These are phyloP conservation scores for Notarius quadriscutis DNA, from an alignment of 2,113 vertebrate genomes.

Conservation along the genomic window DNA sequence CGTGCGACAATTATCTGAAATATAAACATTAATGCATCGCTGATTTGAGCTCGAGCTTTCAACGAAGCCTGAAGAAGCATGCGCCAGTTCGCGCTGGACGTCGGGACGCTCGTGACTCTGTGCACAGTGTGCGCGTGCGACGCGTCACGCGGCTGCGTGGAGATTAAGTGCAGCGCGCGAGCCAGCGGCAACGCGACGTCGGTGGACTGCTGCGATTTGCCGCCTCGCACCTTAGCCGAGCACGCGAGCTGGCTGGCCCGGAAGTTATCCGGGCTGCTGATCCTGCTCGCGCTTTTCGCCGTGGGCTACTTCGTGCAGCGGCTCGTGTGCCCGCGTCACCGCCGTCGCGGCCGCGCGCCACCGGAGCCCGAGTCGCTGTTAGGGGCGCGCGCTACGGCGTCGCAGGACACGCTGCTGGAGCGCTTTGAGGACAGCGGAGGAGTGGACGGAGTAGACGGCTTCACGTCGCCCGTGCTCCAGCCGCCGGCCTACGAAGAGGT, in stretches of 20 bases:
- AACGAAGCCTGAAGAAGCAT: slow-evolving; percentile 53
- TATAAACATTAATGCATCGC: not conserved
- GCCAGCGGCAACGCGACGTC: slow-evolving; percentile 73
- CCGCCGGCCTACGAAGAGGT: slow-evolving; percentile 93
- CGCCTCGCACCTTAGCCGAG: slow-evolving; percentile 83
- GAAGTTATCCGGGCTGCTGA: slow-evolving; percentile 88
- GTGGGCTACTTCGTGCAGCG: slow-evolving; percentile 92
- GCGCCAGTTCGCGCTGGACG: slow-evolving; percentile 60
- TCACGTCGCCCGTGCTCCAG: slow-evolving; percentile 72
- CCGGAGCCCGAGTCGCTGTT: slow-evolving; percentile 76
- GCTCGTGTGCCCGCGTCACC: slow-evolving; percentile 86
- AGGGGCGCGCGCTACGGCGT: slow-evolving; percentile 74
- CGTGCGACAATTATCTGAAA: not conserved
- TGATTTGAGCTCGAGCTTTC: not conserved
- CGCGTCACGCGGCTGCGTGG: slow-evolving; percentile 75
- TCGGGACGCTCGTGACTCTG: slow-evolving; percentile 61
- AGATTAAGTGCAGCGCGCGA: slow-evolving; percentile 76
- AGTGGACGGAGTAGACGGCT: slow-evolving; percentile 62
- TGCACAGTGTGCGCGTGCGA: slow-evolving; percentile 66
- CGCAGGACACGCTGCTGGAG: slow-evolving; percentile 80
- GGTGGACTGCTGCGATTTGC: slow-evolving; percentile 78
- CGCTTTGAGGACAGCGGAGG: slow-evolving; percentile 19
- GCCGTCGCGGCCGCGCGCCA: slow-evolving; percentile 68
- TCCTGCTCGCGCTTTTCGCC: slow-evolving; percentile 86
- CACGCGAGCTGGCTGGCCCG: slow-evolving; percentile 86